Evolutionary conservation across 2,888 invertebrate genomes (phyloP), one percentile per base, ranked within the genome.

Genomic region (Junonia oenone): DNA sequence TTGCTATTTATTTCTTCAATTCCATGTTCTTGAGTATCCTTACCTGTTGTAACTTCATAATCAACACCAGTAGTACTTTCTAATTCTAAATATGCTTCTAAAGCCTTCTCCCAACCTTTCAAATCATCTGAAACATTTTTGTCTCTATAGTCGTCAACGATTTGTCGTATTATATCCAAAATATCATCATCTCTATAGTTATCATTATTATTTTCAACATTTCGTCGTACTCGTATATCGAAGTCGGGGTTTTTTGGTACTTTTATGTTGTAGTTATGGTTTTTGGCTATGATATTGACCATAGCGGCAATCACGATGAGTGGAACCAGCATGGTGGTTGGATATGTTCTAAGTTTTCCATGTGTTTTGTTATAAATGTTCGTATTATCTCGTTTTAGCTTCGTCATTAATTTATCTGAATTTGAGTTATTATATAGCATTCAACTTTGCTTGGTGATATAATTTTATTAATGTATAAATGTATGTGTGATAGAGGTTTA

Each of bases 221-320:
- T 14, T 19, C 61, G 48, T 27, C 43, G 51, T 0, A 61, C 61
- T 2, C 61, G 51, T 22, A 61, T 19, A 13, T 56, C 56, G 13
- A 61, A 59, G 19, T 61, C 43, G 13, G 54, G 54, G 22, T 56
- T 47, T 26, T 27, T 47, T 3, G 33, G 6, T 0, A 22, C 11
- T 49, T 59, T 56, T 9, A 61, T 61, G 3, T 59, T 38, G 31
- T 54, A 61, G 8, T 61, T 61, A 13, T 59, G 45, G 17, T n/a
- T 59, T 27, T 56, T 59, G 0, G 61, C 59, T 4, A 61, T 14
- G 1, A 59, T 59, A 26, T 56, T 56, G 22, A 55, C 37, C 1
- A 63, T 11, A 1, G 43, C 56, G 0, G 52, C 58, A 1, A 56
- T 13, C 1, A 58, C n/a, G 6, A 45, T 29, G 6, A 54, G 11